Evolutionary conservation across 2,797 vertebrate species (phyloP).

Genomic region (Gephyroberyx darwinii): DNA sequence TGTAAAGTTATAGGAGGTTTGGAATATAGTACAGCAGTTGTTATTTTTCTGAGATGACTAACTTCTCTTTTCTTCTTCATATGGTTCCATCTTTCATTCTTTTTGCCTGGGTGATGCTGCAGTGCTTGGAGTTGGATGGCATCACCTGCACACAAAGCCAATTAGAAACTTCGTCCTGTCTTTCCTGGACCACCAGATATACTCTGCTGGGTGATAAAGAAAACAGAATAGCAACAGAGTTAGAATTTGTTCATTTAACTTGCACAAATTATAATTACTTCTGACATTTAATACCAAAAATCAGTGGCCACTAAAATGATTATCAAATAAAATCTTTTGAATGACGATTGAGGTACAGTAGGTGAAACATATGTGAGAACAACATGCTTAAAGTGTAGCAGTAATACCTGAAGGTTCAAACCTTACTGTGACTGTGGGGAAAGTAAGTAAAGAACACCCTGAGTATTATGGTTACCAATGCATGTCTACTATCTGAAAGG

Average conservation of each 20-base stretch:
- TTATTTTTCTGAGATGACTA: slow-evolving; percentile 92
- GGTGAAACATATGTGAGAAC: not conserved
- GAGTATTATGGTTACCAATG: too few relatives aligned
- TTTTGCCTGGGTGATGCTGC: slow-evolving; percentile 84
- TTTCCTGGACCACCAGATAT: slow-evolving; percentile 95
- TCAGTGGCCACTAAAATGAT: not conserved
- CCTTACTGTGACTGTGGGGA: not conserved
- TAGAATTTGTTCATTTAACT: slow-evolving; percentile 20
- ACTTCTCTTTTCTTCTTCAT: slow-evolving; percentile 84
- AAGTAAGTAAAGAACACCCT: too few relatives aligned
- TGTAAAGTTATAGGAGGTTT: slow-evolving; percentile 88
- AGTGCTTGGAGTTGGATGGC: slow-evolving; percentile 91
- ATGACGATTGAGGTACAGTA: slow-evolving; percentile 5
- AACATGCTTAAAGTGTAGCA: not conserved
- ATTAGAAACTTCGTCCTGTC: slow-evolving; percentile 95
- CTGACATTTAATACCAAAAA: slow-evolving; percentile 3
- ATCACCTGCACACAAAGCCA: slow-evolving; percentile 93
- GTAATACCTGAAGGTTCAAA: not conserved
- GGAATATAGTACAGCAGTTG: slow-evolving; percentile 97
- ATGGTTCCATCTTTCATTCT: slow-evolving; percentile 85
- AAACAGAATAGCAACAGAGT: slow-evolving; percentile 37
- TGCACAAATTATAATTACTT: not conserved
- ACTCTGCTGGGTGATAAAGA: slow-evolving; percentile 81
- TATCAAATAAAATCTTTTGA: slow-evolving; percentile 1
- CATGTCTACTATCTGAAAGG: too few relatives aligned